Evolutionary conservation across 2,888 invertebrate genomes (phyloP), one percentile per base, ranked within the genome.

Genomic region (Coenonympha glycerion): DNA sequence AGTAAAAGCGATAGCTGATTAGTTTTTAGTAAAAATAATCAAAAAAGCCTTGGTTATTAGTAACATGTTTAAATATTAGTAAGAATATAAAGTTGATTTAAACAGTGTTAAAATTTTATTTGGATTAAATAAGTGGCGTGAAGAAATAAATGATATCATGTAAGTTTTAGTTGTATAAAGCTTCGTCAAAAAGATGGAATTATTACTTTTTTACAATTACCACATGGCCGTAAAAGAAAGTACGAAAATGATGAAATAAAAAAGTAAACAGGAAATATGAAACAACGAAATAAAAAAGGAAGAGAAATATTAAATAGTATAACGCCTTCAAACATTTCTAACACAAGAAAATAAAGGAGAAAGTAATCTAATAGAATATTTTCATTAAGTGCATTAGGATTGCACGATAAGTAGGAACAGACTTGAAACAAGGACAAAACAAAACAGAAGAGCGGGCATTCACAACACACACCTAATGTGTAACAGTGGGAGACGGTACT

Each of bases 401-500:
- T 22, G n/a, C 2, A 39, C 13, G 21, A 42, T 41, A 13, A 28
- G 31, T 9, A 30, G 21, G 19, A 33, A 48, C 39, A 50, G 49
- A 36, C 22, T 8, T 34, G 50, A 8, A 53, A 22, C 26, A 36
- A 50, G 30, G 31, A 47, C 19, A 40, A 45, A 51, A 39, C 6
- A 40, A 44, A 55, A 56, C 39, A 47, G 37, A 57, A 46, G 51
- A 56, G 46, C 49, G 13, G 53, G 49, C 53, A 46, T 26, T 57
- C 52, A 62, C 57, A 46, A 55, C 53, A 56, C 46, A 50, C n/a
- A n/a, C n/a, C n/a, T n/a, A n/a, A n/a, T n/a, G n/a, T n/a, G n/a
- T 34, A 47, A 57, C 60, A 66, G 63, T 66, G 64, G 66, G 54
- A 62, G 56, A 59, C 62, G 66, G 63, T 54, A 52, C 42, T 44